Evolutionary conservation across 2,797 vertebrate species (phyloP).

Genomic region (Yasuhikotakia modesta): DNA sequence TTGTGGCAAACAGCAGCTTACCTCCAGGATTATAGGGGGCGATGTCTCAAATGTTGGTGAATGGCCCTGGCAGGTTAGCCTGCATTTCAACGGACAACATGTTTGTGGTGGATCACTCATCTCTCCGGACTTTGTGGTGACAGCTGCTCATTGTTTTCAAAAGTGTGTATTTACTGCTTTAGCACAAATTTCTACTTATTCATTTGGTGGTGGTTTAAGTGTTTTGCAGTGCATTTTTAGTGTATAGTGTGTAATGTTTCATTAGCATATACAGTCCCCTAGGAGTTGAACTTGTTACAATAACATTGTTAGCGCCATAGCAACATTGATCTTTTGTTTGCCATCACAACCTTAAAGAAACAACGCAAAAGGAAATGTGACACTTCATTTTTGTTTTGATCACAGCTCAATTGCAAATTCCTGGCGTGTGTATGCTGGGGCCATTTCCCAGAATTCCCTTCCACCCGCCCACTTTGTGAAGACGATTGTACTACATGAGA

Average conservation of each 20-base stretch:
- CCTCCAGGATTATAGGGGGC: slow-evolving; percentile 86
- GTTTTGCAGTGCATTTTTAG: no score
- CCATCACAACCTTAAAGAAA: neutral
- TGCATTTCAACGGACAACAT: slow-evolving; percentile 74
- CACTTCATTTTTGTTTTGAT: neutral
- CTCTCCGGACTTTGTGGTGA: slow-evolving; percentile 82
- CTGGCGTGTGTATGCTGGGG: slow-evolving; percentile 82
- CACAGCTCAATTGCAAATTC: slow-evolving; percentile 63
- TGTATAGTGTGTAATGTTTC: no score
- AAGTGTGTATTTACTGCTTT: slow-evolving; percentile 72
- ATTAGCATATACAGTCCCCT: no score
- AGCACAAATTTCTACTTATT: neutral
- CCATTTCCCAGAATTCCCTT: slow-evolving; percentile 71
- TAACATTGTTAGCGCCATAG: no score
- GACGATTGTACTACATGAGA: slow-evolving; percentile 81
- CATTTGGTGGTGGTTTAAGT: neutral
- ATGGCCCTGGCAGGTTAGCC: slow-evolving; percentile 91
- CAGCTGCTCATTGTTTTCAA: slow-evolving; percentile 90
- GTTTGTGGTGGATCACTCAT: slow-evolving; percentile 87
- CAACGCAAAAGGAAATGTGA: neutral
- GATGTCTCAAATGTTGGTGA: slow-evolving; percentile 70
- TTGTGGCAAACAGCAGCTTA: slow-evolving; percentile 78
- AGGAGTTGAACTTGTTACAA: no score
- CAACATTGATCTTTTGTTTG: no score
- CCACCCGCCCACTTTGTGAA: slow-evolving; percentile 68